Evolutionary conservation across 1,140 invertebrate genomes (phyloP).

Genomic region (Drosophila eugracilis): DNA sequence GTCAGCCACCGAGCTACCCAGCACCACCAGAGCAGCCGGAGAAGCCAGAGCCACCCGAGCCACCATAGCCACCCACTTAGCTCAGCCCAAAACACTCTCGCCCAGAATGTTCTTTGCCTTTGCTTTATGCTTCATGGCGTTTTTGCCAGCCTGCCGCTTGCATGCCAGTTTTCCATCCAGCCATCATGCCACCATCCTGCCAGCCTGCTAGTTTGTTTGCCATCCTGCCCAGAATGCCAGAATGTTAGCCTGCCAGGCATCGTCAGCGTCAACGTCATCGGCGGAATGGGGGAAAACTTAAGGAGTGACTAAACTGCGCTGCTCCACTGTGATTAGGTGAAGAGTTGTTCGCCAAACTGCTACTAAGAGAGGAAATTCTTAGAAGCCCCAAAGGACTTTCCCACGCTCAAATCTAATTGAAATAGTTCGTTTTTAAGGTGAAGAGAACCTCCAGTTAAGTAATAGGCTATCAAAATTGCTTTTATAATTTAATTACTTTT

Average conservation of each 20-base stretch:
- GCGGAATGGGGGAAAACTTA: constrained; percentile 20
- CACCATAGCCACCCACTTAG: constrained; percentile 17
- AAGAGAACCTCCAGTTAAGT: constrained; percentile 1
- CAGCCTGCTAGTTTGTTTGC: constrained; percentile 19
- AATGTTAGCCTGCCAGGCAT: constrained; percentile 32
- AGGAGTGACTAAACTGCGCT: constrained; percentile 24
- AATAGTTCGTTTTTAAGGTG: constrained; percentile 9
- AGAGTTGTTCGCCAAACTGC: constrained; percentile 21
- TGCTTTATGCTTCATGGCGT: constrained; percentile 60
- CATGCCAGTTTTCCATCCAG: constrained; percentile 17
- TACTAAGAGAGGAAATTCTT: constrained; percentile 1
- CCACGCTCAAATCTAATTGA: constrained; percentile 2
- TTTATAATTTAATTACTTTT: not conserved
- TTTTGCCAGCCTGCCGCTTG: constrained; percentile 31
- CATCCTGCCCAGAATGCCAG: constrained; percentile 29
- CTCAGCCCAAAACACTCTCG: constrained; percentile 16
- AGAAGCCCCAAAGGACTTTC: not conserved
- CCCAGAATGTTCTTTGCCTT: constrained; percentile 54
- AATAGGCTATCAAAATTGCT: not conserved
- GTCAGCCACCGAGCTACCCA: constrained; percentile 49
- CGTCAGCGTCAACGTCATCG: constrained; percentile 44
- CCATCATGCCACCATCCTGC: constrained; percentile 17
- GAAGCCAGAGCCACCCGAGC: constrained; percentile 26
- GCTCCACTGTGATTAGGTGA: constrained; percentile 26
- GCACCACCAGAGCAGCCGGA: constrained; percentile 26